Conservation (phyloP, 2,888 invertebrate species). For the Drosophila kokeensis region DNA sequence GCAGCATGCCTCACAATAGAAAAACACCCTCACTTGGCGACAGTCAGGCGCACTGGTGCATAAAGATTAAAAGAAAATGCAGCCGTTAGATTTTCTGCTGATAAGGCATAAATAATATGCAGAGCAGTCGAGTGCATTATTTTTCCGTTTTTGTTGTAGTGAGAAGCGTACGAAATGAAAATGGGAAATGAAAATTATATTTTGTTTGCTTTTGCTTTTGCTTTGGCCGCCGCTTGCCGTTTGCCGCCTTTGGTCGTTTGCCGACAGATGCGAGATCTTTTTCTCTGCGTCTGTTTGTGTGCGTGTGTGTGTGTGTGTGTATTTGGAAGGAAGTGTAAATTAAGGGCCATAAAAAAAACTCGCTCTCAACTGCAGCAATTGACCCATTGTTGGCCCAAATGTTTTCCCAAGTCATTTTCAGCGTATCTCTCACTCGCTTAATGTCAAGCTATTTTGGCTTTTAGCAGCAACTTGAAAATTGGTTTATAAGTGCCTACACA, state of each 20-base stretch:
- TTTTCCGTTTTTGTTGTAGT: neutral
- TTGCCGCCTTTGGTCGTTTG: slow-evolving; percentile 45
- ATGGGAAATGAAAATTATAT: slow-evolving; percentile 79
- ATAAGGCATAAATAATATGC: slow-evolving; percentile 63
- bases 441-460: slow-evolving; percentile 75
- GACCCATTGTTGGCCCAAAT: slow-evolving; percentile 47
- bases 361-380: slow-evolving; percentile 3
- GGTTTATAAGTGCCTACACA: slow-evolving; percentile 58
- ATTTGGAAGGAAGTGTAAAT: slow-evolving; percentile 76
- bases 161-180: slow-evolving; percentile 34
- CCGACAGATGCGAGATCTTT: slow-evolving; percentile 29
- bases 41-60: slow-evolving; percentile 32
- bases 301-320: slow-evolving; percentile 26
- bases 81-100: slow-evolving; percentile 47
- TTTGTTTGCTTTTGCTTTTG: slow-evolving; percentile 64
- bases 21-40: slow-evolving; percentile 1
- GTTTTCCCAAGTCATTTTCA: slow-evolving; percentile 57
- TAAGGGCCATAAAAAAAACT: slow-evolving; percentile 69
- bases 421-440: slow-evolving; percentile 44
- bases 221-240: slow-evolving; percentile 21
- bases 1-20: slow-evolving; percentile 25
- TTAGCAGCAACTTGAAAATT: slow-evolving; percentile 75
- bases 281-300: slow-evolving; percentile 29
- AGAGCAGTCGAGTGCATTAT: slow-evolving; percentile 25
- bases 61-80: slow-evolving; percentile 37